Evolutionary conservation across 2,888 invertebrate genomes (phyloP), one percentile per base, ranked within the genome.

Genomic region (Eueremaeus valkanovi): DNA sequence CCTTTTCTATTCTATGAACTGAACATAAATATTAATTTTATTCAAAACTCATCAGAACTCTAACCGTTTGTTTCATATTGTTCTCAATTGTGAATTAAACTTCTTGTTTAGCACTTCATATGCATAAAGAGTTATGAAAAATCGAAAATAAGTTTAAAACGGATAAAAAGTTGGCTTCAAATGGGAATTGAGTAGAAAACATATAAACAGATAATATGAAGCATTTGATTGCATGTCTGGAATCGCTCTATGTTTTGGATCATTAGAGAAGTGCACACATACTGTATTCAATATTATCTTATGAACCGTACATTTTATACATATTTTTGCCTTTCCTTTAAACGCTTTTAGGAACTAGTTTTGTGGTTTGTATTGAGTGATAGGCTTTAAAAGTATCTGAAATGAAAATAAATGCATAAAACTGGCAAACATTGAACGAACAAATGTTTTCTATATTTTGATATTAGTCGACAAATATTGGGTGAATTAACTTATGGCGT

Each of bases 361-460:
- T 51, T 55, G 21, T 8, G 8, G 55, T 3, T 55, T 6, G 24
- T 55, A 16, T 21, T 24, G 55, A 24, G 55, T n/a, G 13, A 55
- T 2, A 55, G 55, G 29, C 58, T 58, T 18, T 11, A 11, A 55
- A 55, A 27, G 24, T n/a, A 51, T 51, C 21, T 58, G 29, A 29
- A 29, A 29, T 58, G 9, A 58, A 58, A 58, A 58, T 58, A 58
- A 58, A 58, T 58, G 24, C 18, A 18, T 29, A 58, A 29, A 45
- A 45, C 9, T 6, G 2, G 45, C 9, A 45, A 45, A n/a, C n/a
- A n/a, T n/a, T n/a, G 13, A 58, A 66, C n/a, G 11, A 33, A 61
- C 61, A 61, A 68, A 70, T 70, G 70, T 40, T 70, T 70, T 27
- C 24, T 42, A 70, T 70, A 70, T n/a, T 70, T 70, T 70, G 18